A percentile compares a stretch with the other conserved stretches of the same genome.
These are phyloP conservation scores for Sturnus vulgaris DNA, from an alignment of 2,113 vertebrate species.

Conservation along the genomic window DNA sequence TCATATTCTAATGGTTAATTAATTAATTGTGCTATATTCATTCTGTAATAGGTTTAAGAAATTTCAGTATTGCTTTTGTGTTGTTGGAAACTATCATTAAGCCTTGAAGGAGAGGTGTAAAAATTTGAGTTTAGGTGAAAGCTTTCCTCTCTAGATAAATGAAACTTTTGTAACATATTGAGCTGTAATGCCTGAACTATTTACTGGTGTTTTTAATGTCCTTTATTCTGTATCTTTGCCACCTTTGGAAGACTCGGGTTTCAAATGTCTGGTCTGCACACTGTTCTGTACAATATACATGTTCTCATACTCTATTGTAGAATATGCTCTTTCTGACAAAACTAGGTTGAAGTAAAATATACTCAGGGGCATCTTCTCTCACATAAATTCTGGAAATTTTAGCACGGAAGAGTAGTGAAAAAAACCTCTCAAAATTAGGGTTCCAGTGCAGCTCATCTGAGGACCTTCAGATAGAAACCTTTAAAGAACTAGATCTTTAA, in stretches of 20 bases:
- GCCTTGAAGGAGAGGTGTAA: neutral
- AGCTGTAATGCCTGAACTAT: neutral
- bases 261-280: neutral
- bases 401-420: neutral
- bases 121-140: neutral
- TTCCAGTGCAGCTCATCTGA: neutral
- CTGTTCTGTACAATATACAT: neutral
- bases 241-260: neutral
- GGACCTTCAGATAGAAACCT: neutral
- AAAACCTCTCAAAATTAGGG: neutral
- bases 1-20: neutral
- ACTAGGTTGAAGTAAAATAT: neutral
- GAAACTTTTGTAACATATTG: neutral
- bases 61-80: neutral
- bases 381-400: neutral
- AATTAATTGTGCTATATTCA: neutral
- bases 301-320: accelerated
- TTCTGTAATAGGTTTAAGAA: neutral
- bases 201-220: neutral
- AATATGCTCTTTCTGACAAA: neutral
- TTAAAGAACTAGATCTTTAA: neutral
- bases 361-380: neutral
- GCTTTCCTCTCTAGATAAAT: neutral
- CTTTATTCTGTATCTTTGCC: neutral
- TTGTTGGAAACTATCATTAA: neutral